phyloP scores from a whole-genome alignment of 2,113 vertebrate genomes.

The Globicephala melas region DNA sequence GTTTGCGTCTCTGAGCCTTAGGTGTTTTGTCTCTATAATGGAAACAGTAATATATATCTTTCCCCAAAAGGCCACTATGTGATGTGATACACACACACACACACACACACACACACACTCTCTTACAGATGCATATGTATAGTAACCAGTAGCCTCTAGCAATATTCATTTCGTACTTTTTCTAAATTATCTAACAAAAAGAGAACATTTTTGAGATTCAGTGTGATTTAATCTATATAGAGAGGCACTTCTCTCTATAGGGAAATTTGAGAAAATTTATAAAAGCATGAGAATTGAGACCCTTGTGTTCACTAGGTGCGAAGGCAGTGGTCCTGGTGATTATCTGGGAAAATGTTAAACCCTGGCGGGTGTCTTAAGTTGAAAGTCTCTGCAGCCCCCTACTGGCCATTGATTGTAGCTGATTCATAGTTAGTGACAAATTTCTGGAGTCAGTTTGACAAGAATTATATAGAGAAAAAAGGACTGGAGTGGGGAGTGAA shows the following conservation, averaged over 20 bases:
- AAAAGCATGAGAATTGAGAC: conserved; percentile 5
- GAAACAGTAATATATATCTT: not conserved
- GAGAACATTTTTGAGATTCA: conserved; percentile 24
- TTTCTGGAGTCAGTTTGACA: not conserved
- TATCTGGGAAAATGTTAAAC: not conserved
- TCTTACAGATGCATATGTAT: not conserved
- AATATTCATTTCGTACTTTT: not conserved
- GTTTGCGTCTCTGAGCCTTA: conserved; percentile 41
- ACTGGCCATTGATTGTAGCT: conserved; percentile 44
- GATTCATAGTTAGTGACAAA: not conserved
- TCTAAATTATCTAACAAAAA: conserved; percentile 14
- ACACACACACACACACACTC: not conserved
- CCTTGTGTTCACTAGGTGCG: not conserved
- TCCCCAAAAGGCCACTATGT: not conserved
- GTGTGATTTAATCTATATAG: not conserved
- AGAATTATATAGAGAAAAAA: conserved; percentile 2
- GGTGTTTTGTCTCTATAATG: conserved; percentile 24
- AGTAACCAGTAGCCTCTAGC: not conserved
- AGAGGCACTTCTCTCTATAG: not conserved
- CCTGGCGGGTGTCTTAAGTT: not conserved
- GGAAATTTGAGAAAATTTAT: not conserved
- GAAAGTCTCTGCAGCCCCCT: conserved; percentile 73
- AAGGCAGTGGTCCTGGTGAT: not conserved
- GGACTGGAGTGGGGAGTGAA: not conserved
- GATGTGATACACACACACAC: not conserved